Base-by-base conservation (phyloP, 2,113 vertebrate genomes). In the Hemiscyllium ocellatum region DNA sequence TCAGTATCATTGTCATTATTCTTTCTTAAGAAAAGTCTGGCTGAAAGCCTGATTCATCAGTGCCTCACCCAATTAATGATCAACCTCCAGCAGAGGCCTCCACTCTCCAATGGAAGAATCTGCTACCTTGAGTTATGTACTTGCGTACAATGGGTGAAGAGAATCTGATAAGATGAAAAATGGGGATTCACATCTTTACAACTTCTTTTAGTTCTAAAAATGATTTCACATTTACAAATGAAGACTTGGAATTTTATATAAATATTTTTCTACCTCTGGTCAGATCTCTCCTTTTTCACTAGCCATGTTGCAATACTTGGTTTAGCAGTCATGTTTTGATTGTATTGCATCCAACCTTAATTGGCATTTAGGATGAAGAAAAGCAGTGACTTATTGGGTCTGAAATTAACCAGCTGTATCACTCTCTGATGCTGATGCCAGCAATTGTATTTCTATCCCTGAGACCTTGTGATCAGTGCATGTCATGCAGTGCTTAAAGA, bases 371-470 rank as follows among this genome's bases (percentile, higher is more conserved):
- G 93, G 42, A 70, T 50, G 47, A 94, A 94, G 68, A 69, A 95
- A 95, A 95, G 19, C 94, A 95, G 52, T 95, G 68, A 95, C 47
- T 93, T 93, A 93, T 93, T 96, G 96, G 97, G 97, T 97, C 96
- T 97, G 97, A 97, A 97, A 98, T 98, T 98, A 98, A 98, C 98
- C 97, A 97, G 97, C 96, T 98, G 97, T 97, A 65, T 95, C 50
- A 97, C 97, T 96, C 97, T 98, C 98, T 99, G 99, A 99, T 98
- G 99, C 99, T 99, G 99, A 98, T 99, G 98, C 99, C 99, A 97
- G 99, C 98, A 98, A 98, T 98, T 99, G 98, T 97, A 97, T 97
- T 97, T 98, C 97, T 98, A 96, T 85, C 97, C 96, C 96, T 96
- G 97, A 96, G 97, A 96, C 96, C 97, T 97, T 96, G 97, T 95